Evolutionary conservation across 2,888 invertebrate genomes (phyloP).

Genomic region (Hedychridium roseum): DNA sequence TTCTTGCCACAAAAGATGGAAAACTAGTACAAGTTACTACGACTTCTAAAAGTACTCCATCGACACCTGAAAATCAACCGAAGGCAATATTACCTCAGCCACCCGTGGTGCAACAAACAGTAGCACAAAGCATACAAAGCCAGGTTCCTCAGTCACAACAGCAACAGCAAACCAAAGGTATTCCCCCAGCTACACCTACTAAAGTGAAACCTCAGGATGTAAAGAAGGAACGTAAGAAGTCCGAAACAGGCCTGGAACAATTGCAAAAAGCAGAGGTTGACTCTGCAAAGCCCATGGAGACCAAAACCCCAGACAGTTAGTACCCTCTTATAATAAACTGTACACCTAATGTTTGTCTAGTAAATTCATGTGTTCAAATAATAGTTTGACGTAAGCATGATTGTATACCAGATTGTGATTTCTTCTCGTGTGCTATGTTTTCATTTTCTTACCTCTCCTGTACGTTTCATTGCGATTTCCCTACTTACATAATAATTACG

Average conservation of each 20-base stretch:
- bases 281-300: conserved; percentile 37
- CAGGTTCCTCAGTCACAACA: conserved; percentile 20
- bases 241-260: conserved; percentile 33
- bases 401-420: too few species aligned
- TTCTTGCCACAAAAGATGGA: conserved; percentile 44
- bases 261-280: conserved; percentile 33
- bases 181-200: conserved; percentile 33
- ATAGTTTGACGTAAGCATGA: too few species aligned
- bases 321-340: conserved; percentile 2
- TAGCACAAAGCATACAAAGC: conserved; percentile 9
- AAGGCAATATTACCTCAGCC: conserved; percentile 22
- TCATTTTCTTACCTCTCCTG: too few species aligned
- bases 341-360: neutral
- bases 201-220: conserved; percentile 55
- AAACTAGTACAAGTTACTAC: conserved; percentile 41
- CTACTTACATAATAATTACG: too few species aligned
- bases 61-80: conserved; percentile 16
- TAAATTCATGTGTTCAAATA: neutral
- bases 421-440: too few species aligned
- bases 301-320: conserved; percentile 31
- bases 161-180: conserved; percentile 22
- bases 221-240: conserved; percentile 53
- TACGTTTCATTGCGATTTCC: too few species aligned
- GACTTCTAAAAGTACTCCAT: conserved; percentile 22
- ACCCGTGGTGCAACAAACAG: conserved; percentile 22